These are phyloP conservation scores for Reinhardtius hippoglossoides DNA, from an alignment of 2,113 vertebrate genomes.

Conservation along the genomic window DNA sequence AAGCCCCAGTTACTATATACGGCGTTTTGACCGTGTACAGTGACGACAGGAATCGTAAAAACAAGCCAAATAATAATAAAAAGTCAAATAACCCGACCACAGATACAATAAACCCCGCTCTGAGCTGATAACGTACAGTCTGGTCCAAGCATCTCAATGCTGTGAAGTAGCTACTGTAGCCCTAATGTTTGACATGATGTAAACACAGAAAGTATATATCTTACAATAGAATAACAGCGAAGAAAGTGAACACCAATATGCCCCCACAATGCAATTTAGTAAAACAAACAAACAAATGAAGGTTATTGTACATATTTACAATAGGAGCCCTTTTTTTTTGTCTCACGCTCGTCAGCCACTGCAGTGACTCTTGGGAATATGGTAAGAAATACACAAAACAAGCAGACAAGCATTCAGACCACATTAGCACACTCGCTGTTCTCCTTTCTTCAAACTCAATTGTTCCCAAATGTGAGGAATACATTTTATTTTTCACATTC, in stretches of 20 bases:
- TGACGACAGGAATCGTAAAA: conserved; percentile 42
- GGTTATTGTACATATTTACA: conserved; percentile 83
- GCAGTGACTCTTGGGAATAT: conserved; percentile 57
- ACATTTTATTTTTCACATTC: conserved; percentile 40
- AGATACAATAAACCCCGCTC: conserved; percentile 54
- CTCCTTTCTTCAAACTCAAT: conserved; percentile 51
- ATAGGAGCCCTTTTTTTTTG: conserved; percentile 26
- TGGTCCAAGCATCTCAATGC: conserved; percentile 23
- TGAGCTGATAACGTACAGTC: conserved; percentile 42
- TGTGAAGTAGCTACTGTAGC: conserved; percentile 52
- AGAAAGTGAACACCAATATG: neutral
- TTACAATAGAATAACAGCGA: conserved; percentile 34
- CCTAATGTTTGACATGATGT: conserved; percentile 45
- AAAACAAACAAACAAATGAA: conserved; percentile 52
- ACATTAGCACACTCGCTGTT: conserved; percentile 40
- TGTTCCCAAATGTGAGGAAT: conserved; percentile 56
- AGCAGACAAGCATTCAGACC: conserved; percentile 49
- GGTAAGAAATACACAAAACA: conserved; percentile 54
- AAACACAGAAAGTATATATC: conserved; percentile 26
- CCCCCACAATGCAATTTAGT: conserved; percentile 43
- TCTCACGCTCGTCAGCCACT: conserved; percentile 53
- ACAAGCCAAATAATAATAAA: conserved; percentile 23
- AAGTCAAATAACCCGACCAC: conserved; percentile 34
- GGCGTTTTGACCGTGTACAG: conserved; percentile 27
- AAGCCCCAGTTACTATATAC: conserved; percentile 37